These are phyloP conservation scores for Hirundo rustica DNA, from an alignment of 2,797 vertebrate genomes.

Conservation along the genomic window DNA sequence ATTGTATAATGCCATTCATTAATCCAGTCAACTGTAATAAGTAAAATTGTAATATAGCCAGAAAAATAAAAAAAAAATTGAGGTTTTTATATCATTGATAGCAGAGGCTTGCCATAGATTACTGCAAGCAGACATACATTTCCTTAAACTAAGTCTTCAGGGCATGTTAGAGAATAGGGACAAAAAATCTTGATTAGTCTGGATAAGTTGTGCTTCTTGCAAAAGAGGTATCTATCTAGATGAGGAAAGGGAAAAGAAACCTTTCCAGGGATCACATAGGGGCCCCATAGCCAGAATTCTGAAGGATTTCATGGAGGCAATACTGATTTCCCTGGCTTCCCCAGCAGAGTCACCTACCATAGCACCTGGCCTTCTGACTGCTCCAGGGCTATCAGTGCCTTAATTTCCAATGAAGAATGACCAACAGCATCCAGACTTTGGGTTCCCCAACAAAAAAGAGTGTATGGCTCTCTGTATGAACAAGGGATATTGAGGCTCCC, in stretches of 20 bases:
- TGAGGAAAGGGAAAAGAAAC: not conserved
- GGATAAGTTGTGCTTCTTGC: not conserved
- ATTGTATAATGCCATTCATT: not conserved
- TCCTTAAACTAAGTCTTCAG: not conserved
- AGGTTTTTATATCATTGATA: not conserved
- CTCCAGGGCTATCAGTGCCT: not conserved
- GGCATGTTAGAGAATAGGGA: not conserved
- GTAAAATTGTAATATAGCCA: not conserved
- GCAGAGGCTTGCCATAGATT: not conserved
- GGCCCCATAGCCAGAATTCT: not conserved
- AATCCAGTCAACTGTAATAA: not conserved
- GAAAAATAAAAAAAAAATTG: not conserved
- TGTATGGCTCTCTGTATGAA: not conserved
- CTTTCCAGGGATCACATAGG: rapidly evolving
- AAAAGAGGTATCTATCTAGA: not conserved
- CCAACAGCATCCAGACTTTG: not conserved
- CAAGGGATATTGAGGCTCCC: not conserved
- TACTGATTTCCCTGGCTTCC: not conserved
- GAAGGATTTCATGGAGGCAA: not conserved
- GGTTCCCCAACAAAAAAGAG: not conserved
- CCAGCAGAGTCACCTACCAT: not conserved
- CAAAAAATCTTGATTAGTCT: not conserved
- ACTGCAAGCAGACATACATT: not conserved
- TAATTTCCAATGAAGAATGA: not conserved
- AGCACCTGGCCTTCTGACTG: not conserved